These are phyloP conservation scores for Apogon talboti DNA, from an alignment of 2,797 vertebrate genomes.

Conservation along the genomic window DNA sequence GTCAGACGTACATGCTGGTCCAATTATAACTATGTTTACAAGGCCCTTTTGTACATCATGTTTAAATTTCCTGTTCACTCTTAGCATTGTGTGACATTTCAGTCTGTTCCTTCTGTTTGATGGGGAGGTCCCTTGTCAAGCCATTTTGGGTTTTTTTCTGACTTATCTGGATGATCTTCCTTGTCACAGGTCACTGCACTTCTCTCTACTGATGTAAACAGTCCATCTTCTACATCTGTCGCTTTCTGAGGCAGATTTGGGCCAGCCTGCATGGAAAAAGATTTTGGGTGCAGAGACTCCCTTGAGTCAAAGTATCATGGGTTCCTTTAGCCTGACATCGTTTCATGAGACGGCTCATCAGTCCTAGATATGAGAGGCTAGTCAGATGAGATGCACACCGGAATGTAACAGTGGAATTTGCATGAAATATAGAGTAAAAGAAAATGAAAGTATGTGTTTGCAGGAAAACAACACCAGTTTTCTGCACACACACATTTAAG, in stretches of 20 bases:
- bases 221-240: background rate
- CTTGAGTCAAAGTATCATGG: conserved; percentile 54
- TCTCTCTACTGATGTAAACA: background rate
- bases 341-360: conserved; percentile 43
- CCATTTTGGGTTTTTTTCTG: conserved; percentile 14
- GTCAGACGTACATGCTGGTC: background rate
- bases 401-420: no score
- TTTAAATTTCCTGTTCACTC: conserved; percentile 24
- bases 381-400: background rate
- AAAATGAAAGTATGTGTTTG: no score
- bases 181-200: background rate
- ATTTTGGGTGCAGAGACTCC: conserved; percentile 58
- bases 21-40: background rate
- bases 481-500: background rate
- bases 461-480: no score
- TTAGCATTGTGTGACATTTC: conserved; percentile 52
- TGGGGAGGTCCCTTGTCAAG: conserved; percentile 43
- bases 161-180: background rate
- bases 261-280: conserved; percentile 47
- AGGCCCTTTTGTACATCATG: conserved; percentile 19
- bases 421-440: no score
- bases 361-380: conserved; percentile 45
- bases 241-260: conserved; percentile 35
- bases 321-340: conserved; percentile 61
- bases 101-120: conserved; percentile 34